Base-by-base conservation (phyloP, 37 sponge, comb jelly and placozoan species). In the Halisarca cf. caerulea region DNA sequence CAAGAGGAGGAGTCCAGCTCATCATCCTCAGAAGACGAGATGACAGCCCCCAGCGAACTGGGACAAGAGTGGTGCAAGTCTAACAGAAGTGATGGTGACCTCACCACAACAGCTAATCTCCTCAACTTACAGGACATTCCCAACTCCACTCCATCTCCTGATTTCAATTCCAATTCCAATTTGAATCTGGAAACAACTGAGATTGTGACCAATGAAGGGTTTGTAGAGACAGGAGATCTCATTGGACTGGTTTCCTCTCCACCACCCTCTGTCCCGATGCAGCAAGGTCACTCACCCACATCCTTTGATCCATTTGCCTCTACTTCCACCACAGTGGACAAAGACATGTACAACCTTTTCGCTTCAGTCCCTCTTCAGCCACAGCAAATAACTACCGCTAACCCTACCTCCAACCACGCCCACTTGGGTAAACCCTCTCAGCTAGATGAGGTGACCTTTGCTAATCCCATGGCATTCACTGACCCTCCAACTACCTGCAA, bases 1-100 rank as follows among this genome's bases (percentile, higher is more conserved):
- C 34, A 41, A 47, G 60, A 81, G 0, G 73, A 86, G 43, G 43
- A 74, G 44, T 74, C 77, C 18, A 74, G 77, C 25, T 74, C 77
- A 40, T 74, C 77, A 1, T 44, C 51, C 11, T 47, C 51, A 14
- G 51, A 47, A 47, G 51, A 47, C 9, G 51, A 47, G 51, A 47
- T 47, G 51, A 6, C 51, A 6, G 51, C 6, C 51, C 51, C 51
- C 51, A 47, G 51, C 11, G 51, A 47, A 11, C 11, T 47, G 9
- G 11, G 6, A 6, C 51, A 47, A 11, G 9, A 47, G 51, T 47
- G 6, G 9, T 14, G 11, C 51, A 6, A 47, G 51, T 11, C 11
- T 47, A 11, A 11, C 51, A 47, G 51, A 14, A 11, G 51, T 6
- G 11, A 6, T 14, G 51, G 11, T 6, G 51, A 47, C 51, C 6